Conservation (phyloP, 2,888 invertebrate genomes). For the Ennomos erosarius region DNA sequence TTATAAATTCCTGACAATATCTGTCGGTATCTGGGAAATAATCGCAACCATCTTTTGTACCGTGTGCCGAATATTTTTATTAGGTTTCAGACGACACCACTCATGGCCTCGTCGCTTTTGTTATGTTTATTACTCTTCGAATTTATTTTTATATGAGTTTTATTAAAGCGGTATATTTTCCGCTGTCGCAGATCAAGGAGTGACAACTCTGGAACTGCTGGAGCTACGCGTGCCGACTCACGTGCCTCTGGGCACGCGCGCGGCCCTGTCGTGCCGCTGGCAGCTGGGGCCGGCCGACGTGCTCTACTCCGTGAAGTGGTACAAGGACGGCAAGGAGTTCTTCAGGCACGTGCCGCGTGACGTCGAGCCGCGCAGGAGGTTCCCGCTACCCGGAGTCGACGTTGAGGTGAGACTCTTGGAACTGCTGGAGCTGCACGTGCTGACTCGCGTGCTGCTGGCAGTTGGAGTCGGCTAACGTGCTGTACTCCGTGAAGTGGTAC, state of each 20-base stretch:
- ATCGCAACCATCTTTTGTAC: constrained; percentile 36
- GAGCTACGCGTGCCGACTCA: constrained; percentile 93
- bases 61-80: constrained; percentile 38
- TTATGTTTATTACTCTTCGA: constrained; percentile 31
- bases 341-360: constrained; percentile 94
- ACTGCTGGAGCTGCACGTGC: constrained; percentile 92
- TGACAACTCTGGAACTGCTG: constrained; percentile 86
- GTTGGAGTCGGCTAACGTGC: constrained; percentile 90
- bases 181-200: constrained; percentile 61
- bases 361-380: constrained; percentile 91
- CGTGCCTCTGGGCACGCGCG: constrained; percentile 91
- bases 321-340: constrained; percentile 95
- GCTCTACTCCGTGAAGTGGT: constrained; percentile 96
- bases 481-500: constrained; percentile 97
- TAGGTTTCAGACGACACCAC: constrained; percentile 35
- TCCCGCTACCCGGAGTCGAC: constrained; percentile 91
- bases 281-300: constrained; percentile 91
- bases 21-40: constrained; percentile 26
- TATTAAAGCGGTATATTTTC: constrained; percentile 13
- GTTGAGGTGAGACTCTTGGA: constrained; percentile 95
- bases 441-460: constrained; percentile 94
- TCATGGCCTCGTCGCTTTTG: constrained; percentile 35
- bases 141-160: constrained; percentile 13
- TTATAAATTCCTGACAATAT: constrained; percentile 28
- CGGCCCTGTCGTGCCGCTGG: constrained; percentile 92